Conservation (phyloP, 1,140 invertebrate species). For the Calephelis nemesis region DNA sequence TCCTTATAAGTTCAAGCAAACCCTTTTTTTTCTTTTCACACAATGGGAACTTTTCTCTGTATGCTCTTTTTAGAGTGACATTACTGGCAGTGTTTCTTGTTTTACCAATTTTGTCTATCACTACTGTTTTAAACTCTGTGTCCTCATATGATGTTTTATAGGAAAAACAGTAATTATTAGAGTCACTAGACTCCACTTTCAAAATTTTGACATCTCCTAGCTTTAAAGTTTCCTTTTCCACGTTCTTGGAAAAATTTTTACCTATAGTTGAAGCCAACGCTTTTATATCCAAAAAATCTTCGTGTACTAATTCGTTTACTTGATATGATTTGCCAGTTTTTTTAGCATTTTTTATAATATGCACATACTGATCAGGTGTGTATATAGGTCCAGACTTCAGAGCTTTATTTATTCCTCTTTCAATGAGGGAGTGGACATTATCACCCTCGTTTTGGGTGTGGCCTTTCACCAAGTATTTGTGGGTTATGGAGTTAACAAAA, state of each 20-base stretch:
- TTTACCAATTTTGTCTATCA: background rate
- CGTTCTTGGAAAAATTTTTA: background rate
- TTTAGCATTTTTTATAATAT: conserved; percentile 21
- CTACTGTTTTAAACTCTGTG: background rate
- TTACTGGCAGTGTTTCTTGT: too few species aligned
- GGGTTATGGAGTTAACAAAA: background rate
- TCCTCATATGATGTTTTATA: conserved; percentile 6
- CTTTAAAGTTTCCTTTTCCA: background rate
- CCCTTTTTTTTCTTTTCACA: too few species aligned
- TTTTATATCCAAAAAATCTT: conserved; percentile 19
- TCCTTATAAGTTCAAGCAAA: too few species aligned
- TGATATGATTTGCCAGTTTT: conserved; percentile 22
- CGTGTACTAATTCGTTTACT: conserved; percentile 23
- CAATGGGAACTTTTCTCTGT: too few species aligned
- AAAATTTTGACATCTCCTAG: background rate
- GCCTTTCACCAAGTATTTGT: background rate
- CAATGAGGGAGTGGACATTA: background rate
- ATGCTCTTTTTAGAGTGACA: too few species aligned
- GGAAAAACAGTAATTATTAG: background rate
- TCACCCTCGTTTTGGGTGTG: background rate
- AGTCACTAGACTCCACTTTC: background rate
- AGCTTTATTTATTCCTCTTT: background rate
- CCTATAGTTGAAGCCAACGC: background rate
- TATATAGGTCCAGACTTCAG: background rate
- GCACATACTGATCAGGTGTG: conserved; percentile 3